Percentiles rank a stretch among this genome's conserved stretches.
These are phyloP conservation scores for Misgurnus anguillicaudatus DNA, from an alignment of 2,113 vertebrate species.

Conservation along the genomic window DNA sequence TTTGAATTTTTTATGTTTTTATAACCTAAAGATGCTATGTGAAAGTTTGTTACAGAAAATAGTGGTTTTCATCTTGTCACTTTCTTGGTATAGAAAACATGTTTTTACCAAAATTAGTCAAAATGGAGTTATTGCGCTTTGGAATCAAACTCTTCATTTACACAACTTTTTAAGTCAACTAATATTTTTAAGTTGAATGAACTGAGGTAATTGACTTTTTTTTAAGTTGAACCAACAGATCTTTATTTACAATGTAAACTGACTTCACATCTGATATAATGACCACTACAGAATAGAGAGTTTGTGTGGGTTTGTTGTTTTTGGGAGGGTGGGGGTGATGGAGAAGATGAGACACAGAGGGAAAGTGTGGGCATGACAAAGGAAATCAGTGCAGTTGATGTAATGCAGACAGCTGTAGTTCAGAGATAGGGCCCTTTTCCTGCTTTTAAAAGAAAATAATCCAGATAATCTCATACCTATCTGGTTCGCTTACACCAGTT, in stretches of 20 bases:
- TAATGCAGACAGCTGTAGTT: neutral
- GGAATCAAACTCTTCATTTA: too few species aligned
- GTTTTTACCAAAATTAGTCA: too few species aligned
- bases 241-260: too few species aligned
- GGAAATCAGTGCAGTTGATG: neutral
- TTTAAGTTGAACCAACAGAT: conserved; percentile 13
- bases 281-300: conserved; percentile 2
- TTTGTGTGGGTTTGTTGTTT: neutral
- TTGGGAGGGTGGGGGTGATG: neutral
- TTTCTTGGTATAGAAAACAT: too few species aligned
- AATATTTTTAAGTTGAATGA: too few species aligned
- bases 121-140: too few species aligned
- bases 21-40: too few species aligned
- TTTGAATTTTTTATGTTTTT: too few species aligned
- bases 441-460: neutral
- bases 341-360: conserved; percentile 14
- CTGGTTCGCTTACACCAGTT: neutral
- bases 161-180: too few species aligned
- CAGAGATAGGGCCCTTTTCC: neutral
- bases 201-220: too few species aligned
- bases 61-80: too few species aligned
- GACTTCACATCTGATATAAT: conserved; percentile 30
- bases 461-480: neutral
- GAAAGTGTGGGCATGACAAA: conserved; percentile 1
- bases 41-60: too few species aligned